Evolutionary conservation across 2,888 invertebrate species (phyloP).

Genomic region (Caenorhabditis drosophilae): DNA sequence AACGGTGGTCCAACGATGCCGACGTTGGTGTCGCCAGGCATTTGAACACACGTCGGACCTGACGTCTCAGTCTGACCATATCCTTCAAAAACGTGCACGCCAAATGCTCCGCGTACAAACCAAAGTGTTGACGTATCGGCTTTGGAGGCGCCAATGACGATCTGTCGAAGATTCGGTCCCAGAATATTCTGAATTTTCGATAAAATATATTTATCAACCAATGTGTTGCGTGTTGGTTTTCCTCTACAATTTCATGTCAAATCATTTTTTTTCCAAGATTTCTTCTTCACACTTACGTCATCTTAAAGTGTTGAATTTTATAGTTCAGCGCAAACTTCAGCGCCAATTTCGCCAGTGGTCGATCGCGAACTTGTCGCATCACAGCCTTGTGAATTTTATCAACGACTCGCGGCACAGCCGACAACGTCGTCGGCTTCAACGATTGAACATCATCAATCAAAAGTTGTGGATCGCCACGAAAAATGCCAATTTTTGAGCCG

Average conservation of each 20-base stretch:
- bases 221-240: slow-evolving; percentile 19
- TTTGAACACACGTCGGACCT: slow-evolving; percentile 11
- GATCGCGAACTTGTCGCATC: slow-evolving; percentile 18
- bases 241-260: slow-evolving; percentile 13
- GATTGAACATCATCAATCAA: slow-evolving; percentile 27
- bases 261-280: neutral
- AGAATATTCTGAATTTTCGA: slow-evolving; percentile 29
- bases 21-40: slow-evolving; percentile 14
- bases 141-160: slow-evolving; percentile 32
- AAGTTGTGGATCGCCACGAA: slow-evolving; percentile 19
- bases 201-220: slow-evolving; percentile 29
- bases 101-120: slow-evolving; percentile 29
- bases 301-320: slow-evolving; percentile 16
- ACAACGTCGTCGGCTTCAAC: slow-evolving; percentile 15
- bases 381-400: slow-evolving; percentile 33
- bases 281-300: slow-evolving; percentile 23
- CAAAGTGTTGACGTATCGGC: slow-evolving; percentile 4
- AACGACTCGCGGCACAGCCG: slow-evolving; percentile 36
- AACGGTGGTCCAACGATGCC: slow-evolving; percentile 25
- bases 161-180: slow-evolving; percentile 14
- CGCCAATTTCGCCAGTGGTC: slow-evolving; percentile 19
- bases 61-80: slow-evolving; percentile 37
- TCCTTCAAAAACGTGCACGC: slow-evolving; percentile 29
- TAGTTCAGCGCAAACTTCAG: slow-evolving; percentile 28
- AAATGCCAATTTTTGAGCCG: slow-evolving; percentile 27